Evolutionary conservation across 2,113 vertebrate species (phyloP).

Genomic region (Micronycteris hirsuta): DNA sequence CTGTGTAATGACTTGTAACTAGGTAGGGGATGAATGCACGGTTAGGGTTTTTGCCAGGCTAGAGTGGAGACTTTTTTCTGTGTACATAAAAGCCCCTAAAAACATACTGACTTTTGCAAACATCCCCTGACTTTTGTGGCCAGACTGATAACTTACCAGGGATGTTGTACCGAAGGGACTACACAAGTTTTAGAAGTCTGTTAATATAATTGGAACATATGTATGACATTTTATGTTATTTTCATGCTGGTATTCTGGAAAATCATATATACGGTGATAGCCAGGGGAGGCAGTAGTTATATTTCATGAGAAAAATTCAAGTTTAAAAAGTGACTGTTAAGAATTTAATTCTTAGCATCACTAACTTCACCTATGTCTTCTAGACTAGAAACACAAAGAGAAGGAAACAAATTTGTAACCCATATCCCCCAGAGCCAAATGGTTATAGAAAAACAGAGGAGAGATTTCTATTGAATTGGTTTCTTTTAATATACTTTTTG

Average conservation of each 20-base stretch:
- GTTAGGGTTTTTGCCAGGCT: background rate
- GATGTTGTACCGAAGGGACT: background rate
- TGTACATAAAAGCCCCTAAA: background rate
- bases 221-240: background rate
- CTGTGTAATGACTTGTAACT: background rate
- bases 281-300: background rate
- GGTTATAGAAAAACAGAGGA: background rate
- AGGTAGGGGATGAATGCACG: background rate
- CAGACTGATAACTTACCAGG: background rate
- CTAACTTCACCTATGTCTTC: background rate
- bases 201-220: background rate
- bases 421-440: background rate
- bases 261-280: background rate
- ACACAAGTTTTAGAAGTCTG: background rate
- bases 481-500: constrained; percentile 23
- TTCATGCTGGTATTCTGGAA: background rate
- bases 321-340: background rate
- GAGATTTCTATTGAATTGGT: constrained; percentile 11
- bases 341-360: background rate
- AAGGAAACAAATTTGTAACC: background rate
- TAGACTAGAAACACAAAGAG: background rate
- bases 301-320: background rate
- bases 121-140: background rate
- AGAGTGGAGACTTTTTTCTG: background rate
- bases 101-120: background rate